Evolutionary conservation across 2,113 vertebrate species (phyloP), one percentile per base, ranked within the genome.

Genomic region (Accipiter cooperii): DNA sequence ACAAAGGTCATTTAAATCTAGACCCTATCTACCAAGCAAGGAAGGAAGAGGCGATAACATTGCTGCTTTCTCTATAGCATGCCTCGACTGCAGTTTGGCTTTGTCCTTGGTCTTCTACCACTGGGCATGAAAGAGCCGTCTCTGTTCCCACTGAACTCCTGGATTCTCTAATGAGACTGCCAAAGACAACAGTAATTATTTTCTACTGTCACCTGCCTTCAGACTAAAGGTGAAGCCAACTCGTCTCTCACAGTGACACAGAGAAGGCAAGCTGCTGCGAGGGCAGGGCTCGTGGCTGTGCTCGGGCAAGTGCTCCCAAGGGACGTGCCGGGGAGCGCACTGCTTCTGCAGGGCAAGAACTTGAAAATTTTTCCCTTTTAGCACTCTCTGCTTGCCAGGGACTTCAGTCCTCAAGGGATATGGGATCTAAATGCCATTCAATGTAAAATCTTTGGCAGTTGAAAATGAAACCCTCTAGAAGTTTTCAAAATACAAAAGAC

Each of bases 271-370:
- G 24, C 14, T 60, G 42, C 68, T 40, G 10, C 2, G 2, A 28
- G 52, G 38, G 31, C 52, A 73, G 77, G 71, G 17, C 38, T 51
- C 2, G 2, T 34, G 44, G 65, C 57, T 26, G 9, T 25, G 24
- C 21, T 80, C 22, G 29, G 2, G 3, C 5, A 20, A 34, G 17
- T 3, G 1, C 20, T 80, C 13, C 46, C 12, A 9, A n/a, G 0
- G 7, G 76, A 84, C 44, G 38, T 36, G 31, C 8, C 1, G 5
- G n/a, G 25, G 18, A 87, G 25, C 0, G 0, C 0, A 2, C 47
- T 65, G 81, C 57, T 94, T 55, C 52, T 60, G 33, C 28, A 47
- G 25, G 44, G 54, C 34, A 47, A 58, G 64, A 61, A 17, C 34
- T 49, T 34, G 28, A 73, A 61, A 69, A 69, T 40, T 64, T 17